A percentile compares a stretch with the other conserved stretches of the same genome.
These are phyloP conservation scores for Nemapogon koenigi DNA, from an alignment of 2,888 invertebrate genomes.

Conservation along the genomic window DNA sequence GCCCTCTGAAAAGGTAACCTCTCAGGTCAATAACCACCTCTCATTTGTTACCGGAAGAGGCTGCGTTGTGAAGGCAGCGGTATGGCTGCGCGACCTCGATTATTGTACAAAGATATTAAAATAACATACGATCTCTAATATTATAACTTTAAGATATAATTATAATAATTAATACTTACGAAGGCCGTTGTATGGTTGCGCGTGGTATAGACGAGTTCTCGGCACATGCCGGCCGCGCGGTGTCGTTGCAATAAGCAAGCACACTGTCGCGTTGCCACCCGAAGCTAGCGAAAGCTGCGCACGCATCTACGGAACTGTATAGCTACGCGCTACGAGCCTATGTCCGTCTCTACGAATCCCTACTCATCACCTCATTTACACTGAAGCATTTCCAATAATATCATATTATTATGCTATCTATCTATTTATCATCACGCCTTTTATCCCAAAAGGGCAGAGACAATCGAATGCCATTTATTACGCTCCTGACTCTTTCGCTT, in stretches of 20 bases:
- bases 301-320: slow-evolving; percentile 40
- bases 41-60: slow-evolving; percentile 39
- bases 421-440: no score
- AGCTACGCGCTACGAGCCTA: slow-evolving; percentile 34
- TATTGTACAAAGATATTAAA: no score
- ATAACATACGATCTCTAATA: neutral
- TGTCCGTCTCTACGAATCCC: slow-evolving; percentile 18
- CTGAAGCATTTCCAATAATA: no score
- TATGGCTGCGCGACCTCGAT: slow-evolving; percentile 31
- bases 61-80: slow-evolving; percentile 38
- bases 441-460: no score
- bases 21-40: no score
- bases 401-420: no score
- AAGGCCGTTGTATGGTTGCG: slow-evolving; percentile 50
- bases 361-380: slow-evolving; percentile 2
- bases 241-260: slow-evolving; percentile 41
- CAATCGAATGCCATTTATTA: no score
- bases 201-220: slow-evolving; percentile 24
- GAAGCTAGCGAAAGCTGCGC: slow-evolving; percentile 33
- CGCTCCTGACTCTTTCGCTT: no score
- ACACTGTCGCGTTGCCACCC: slow-evolving; percentile 20
- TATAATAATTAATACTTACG: slow-evolving; percentile 36
- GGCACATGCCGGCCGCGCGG: slow-evolving; percentile 45
- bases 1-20: no score
- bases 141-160: neutral